Conservation (phyloP, 2,888 invertebrate species). For the Synergus japonicus region DNA sequence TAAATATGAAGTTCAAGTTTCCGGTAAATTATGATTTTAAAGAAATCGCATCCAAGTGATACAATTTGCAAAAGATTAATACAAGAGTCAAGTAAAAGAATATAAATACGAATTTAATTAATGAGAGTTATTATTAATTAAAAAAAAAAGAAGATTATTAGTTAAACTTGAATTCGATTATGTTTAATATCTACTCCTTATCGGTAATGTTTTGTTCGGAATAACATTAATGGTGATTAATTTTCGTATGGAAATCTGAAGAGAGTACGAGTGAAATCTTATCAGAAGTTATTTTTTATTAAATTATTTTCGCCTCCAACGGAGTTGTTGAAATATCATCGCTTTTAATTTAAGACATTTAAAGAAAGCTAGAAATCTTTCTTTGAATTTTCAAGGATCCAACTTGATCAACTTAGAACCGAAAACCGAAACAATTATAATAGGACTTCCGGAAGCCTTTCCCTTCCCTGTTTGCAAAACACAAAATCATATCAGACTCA, state of each 20-base stretch:
- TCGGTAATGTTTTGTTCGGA: background rate
- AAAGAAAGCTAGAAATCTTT: no score
- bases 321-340: no score
- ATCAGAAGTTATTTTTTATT: no score
- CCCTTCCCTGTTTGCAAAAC: background rate
- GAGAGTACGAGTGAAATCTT: no score
- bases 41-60: background rate
- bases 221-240: background rate
- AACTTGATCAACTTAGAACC: no score
- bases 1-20: slow-evolving; percentile 38
- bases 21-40: slow-evolving; percentile 31
- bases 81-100: background rate
- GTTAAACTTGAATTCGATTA: background rate
- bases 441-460: background rate
- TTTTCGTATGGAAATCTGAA: no score
- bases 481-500: slow-evolving; percentile 82
- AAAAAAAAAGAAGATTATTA: slow-evolving; percentile 21
- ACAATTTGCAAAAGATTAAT: background rate
- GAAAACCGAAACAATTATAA: no score
- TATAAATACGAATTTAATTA: slow-evolving; percentile 24
- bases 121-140: slow-evolving; percentile 1
- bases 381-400: no score
- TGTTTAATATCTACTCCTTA: background rate
- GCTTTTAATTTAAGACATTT: no score
- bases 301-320: no score